A percentile compares a stretch with the other conserved stretches of the same genome.
phyloP scores from a whole-genome alignment of 2,113 vertebrate genomes.

The Paralichthys olivaceus region DNA sequence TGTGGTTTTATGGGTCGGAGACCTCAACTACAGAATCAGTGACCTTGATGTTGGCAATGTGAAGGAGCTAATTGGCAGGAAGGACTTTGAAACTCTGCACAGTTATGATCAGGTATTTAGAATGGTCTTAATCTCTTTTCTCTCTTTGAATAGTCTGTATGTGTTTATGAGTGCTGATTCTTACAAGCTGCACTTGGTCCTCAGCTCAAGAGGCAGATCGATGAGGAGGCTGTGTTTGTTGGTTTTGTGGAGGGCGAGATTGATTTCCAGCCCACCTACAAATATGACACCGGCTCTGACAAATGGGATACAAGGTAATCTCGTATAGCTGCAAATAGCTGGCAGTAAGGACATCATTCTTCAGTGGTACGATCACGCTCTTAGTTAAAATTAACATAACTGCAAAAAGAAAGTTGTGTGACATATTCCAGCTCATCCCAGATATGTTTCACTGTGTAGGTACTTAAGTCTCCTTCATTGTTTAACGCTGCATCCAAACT shows the following conservation, averaged over 20 bases:
- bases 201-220: slow-evolving; percentile 92
- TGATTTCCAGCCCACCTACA: slow-evolving; percentile 96
- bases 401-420: too few relatives aligned
- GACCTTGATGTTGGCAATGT: slow-evolving; percentile 90
- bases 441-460: background rate
- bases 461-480: background rate
- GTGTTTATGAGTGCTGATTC: background rate
- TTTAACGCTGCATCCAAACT: slow-evolving; percentile 1
- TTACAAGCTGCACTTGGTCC: slow-evolving; percentile 21
- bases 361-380: background rate
- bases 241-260: slow-evolving; percentile 93
- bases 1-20: slow-evolving; percentile 91
- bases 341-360: background rate
- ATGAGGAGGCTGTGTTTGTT: slow-evolving; percentile 88
- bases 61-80: slow-evolving; percentile 89
- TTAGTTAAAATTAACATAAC: background rate
- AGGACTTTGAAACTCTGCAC: slow-evolving; percentile 87
- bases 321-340: background rate
- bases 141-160: background rate
- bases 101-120: slow-evolving; percentile 89
- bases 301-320: slow-evolving; percentile 96
- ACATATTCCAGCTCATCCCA: too few relatives aligned
- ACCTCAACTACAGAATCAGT: slow-evolving; percentile 96
- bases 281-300: slow-evolving; percentile 93
- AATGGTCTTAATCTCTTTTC: background rate